These are phyloP conservation scores for Hypomecis punctinalis DNA, from an alignment of 2,888 invertebrate species.

Conservation along the genomic window DNA sequence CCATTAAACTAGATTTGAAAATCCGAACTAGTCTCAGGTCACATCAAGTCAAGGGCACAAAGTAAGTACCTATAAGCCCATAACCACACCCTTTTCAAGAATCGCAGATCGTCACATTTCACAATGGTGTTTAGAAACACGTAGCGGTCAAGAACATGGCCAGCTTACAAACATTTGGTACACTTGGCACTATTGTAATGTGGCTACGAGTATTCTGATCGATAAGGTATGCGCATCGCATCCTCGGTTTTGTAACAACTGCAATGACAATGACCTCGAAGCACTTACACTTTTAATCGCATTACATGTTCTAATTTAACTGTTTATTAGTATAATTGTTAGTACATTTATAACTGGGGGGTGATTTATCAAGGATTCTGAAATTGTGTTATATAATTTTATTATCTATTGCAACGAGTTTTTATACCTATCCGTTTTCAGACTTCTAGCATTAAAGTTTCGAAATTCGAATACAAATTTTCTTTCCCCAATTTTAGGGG, in stretches of 20 bases:
- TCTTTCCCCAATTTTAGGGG: too few species aligned
- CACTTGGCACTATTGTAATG: neutral
- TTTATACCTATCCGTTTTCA: too few species aligned
- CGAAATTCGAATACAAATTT: too few species aligned
- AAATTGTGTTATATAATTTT: too few species aligned
- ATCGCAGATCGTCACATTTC: slow-evolving; percentile 7
- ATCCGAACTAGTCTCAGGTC: neutral
- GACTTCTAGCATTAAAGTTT: too few species aligned
- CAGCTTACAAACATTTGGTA: slow-evolving; percentile 31
- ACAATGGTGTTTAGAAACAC: slow-evolving; percentile 33
- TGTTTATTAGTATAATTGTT: too few species aligned
- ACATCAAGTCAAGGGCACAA: slow-evolving; percentile 2
- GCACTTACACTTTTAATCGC: slow-evolving; percentile 12
- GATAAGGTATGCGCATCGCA: slow-evolving; percentile 33
- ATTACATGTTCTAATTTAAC: neutral
- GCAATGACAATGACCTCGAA: slow-evolving; percentile 29
- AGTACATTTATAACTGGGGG: too few species aligned
- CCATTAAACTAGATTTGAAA: too few species aligned
- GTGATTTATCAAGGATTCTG: too few species aligned
- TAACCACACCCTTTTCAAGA: slow-evolving; percentile 6
- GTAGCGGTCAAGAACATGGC: slow-evolving; percentile 42
- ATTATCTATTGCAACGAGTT: too few species aligned
- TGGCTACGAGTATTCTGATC: neutral
- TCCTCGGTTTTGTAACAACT: slow-evolving; percentile 36
- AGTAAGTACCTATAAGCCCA: neutral